These are phyloP conservation scores for Pocota personata DNA, from an alignment of 2,888 invertebrate species.

Conservation along the genomic window DNA sequence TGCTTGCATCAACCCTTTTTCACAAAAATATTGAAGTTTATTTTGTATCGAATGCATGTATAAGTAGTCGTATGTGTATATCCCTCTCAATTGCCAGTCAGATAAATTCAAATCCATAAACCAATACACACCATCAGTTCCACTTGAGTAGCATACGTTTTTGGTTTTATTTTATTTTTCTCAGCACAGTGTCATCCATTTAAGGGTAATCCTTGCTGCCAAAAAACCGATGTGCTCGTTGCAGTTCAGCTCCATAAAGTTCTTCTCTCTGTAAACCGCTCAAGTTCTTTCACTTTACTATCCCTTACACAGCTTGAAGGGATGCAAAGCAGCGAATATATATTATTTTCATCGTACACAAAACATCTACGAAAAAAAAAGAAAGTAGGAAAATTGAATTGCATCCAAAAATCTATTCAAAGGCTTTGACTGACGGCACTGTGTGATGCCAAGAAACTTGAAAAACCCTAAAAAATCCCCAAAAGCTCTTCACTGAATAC, in stretches of 20 bases:
- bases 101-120: slow-evolving; percentile 43
- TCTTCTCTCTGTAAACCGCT: slow-evolving; percentile 51
- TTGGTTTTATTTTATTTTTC: neutral
- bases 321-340: slow-evolving; percentile 38
- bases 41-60: neutral
- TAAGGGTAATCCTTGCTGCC: slow-evolving; percentile 67
- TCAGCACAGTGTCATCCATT: slow-evolving; percentile 55
- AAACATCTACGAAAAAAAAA: slow-evolving; percentile 11
- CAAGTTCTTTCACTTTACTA: slow-evolving; percentile 55
- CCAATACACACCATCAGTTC: slow-evolving; percentile 44
- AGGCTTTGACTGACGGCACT: slow-evolving; percentile 65
- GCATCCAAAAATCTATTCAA: slow-evolving; percentile 70
- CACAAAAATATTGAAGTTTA: too few species aligned
- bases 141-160: slow-evolving; percentile 61
- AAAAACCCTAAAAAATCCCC: slow-evolving; percentile 56
- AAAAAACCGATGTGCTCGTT: slow-evolving; percentile 61
- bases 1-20: too few species aligned
- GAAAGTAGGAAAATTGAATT: slow-evolving; percentile 60
- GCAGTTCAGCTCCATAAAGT: slow-evolving; percentile 62
- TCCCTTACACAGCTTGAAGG: slow-evolving; percentile 56
- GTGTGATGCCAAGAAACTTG: slow-evolving; percentile 58
- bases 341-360: slow-evolving; percentile 40
- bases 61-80: neutral
- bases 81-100: neutral
- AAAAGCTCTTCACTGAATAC: slow-evolving; percentile 61